Evolutionary conservation across 2,888 invertebrate genomes (phyloP).

Genomic region (Tenthredo scrophulariae): DNA sequence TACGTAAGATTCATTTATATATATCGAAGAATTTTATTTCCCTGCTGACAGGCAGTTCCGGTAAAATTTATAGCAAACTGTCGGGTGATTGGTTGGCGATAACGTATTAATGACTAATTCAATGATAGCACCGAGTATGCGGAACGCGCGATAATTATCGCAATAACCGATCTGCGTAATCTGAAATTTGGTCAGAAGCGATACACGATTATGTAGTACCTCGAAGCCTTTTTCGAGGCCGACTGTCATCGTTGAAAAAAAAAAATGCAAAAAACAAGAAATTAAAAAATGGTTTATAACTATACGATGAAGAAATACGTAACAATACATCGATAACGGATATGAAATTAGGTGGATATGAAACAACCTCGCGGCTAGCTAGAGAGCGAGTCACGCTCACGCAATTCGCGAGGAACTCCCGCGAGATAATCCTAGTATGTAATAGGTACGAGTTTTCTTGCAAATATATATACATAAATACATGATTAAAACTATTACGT

Average conservation of each 20-base stretch:
- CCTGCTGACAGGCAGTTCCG: background rate
- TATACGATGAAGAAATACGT: background rate
- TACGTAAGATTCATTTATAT: background rate
- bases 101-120: background rate
- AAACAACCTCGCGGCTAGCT: background rate
- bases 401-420: constrained; percentile 23
- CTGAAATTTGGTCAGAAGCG: background rate
- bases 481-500: background rate
- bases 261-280: background rate
- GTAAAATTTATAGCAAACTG: background rate
- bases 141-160: background rate
- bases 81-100: background rate
- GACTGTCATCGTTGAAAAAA: background rate
- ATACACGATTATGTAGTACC: background rate
- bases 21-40: background rate
- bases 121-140: background rate
- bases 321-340: background rate
- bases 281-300: background rate
- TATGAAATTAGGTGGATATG: constrained; percentile 20
- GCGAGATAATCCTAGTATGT: constrained; percentile 24
- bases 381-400: constrained; percentile 8
- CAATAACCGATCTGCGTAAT: background rate
- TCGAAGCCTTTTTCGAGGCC: background rate
- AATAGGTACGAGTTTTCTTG: background rate
- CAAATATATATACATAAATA: background rate